phyloP scores from a whole-genome alignment of 1,140 invertebrate genomes.

The Tribolium madens region DNA sequence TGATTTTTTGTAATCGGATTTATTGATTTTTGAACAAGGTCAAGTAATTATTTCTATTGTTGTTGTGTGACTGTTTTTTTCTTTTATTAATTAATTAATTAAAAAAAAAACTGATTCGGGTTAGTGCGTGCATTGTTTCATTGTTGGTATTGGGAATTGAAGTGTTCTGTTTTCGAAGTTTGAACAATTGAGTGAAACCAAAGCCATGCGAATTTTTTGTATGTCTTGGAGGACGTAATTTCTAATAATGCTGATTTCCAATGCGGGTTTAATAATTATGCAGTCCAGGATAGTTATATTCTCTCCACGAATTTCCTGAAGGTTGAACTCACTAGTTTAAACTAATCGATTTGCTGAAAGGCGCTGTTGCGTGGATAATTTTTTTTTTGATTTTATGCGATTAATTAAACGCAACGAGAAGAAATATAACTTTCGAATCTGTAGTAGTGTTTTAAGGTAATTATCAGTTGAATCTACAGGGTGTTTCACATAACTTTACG shows the following conservation, averaged over 20 bases:
- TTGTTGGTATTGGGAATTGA: constrained; percentile 34
- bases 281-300: neutral
- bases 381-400: constrained; percentile 1
- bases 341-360: constrained; percentile 10
- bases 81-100: neutral
- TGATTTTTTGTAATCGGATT: neutral
- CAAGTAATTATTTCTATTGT: neutral
- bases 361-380: constrained; percentile 5
- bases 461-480: neutral
- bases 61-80: neutral
- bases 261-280: neutral
- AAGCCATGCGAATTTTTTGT: constrained; percentile 10
- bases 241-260: neutral
- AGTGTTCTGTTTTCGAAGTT: constrained; percentile 8
- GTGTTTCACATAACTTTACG: too few species aligned
- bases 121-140: constrained; percentile 19
- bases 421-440: constrained; percentile 4
- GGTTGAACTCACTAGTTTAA: constrained; percentile 2
- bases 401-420: neutral
- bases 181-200: constrained; percentile 13
- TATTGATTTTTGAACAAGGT: constrained; percentile 15
- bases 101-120: neutral
- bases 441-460: neutral
- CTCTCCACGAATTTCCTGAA: constrained; percentile 17
- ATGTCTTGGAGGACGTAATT: neutral